Evolutionary conservation across 2,888 invertebrate species (phyloP).

Genomic region (Acronicta leporina): DNA sequence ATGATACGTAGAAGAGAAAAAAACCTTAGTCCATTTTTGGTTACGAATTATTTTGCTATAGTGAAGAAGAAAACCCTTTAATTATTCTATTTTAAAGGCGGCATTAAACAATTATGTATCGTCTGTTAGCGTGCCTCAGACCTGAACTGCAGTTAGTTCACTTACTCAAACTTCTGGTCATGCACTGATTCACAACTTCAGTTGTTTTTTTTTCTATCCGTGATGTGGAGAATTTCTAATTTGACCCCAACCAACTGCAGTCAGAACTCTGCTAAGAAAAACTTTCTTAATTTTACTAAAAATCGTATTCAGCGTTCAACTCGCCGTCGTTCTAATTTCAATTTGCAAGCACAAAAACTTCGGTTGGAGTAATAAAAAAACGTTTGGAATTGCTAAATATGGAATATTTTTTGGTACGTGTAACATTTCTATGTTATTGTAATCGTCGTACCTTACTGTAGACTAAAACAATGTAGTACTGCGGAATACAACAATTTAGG

Average conservation of each 20-base stretch:
- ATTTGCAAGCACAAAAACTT: conserved; percentile 41
- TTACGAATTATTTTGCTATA: too few relatives aligned
- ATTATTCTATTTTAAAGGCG: background rate
- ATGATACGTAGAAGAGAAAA: too few relatives aligned
- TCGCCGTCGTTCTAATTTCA: conserved; percentile 46
- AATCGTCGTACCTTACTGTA: too few relatives aligned
- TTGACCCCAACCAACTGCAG: conserved; percentile 19
- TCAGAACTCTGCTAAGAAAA: conserved; percentile 10
- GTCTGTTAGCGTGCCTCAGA: background rate
- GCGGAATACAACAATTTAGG: too few relatives aligned
- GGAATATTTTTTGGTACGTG: conserved; percentile 20
- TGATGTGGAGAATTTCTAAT: conserved; percentile 19
- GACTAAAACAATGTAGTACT: too few relatives aligned
- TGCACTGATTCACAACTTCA: background rate
- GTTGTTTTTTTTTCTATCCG: background rate
- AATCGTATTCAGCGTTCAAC: conserved; percentile 33
- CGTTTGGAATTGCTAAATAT: conserved; percentile 38
- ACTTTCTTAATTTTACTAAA: conserved; percentile 46
- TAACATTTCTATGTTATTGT: conserved; percentile 19
- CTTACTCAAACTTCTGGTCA: background rate
- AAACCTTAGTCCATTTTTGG: too few relatives aligned
- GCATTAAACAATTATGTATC: background rate
- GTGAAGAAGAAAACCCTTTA: too few relatives aligned
- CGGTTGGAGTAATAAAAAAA: conserved; percentile 44
- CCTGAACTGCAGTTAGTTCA: background rate